Base-by-base conservation (phyloP, 2,888 invertebrate genomes). In the Periphyllus acericola region DNA sequence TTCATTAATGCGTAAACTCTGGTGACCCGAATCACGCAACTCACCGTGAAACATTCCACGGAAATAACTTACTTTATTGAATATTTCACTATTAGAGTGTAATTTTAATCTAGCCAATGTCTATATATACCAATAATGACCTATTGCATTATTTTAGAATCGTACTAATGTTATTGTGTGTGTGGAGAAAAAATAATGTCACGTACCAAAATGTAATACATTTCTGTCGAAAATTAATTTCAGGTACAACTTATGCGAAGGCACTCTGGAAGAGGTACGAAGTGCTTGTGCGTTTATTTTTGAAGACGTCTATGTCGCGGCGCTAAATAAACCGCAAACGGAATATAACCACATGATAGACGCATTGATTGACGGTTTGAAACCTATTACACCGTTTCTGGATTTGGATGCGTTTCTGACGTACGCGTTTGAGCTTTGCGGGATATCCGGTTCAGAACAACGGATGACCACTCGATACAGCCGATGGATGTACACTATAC, bases 321-420 rank as follows among this genome's bases (percentile, higher is more conserved):
- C 34, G 0, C 6, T 75, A 25, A 36, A 36, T 34, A 75, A 75
- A 25, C 75, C 75, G 21, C 75, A 40, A 9, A 4, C 34, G 0
- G 34, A 75, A 75, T 75, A 34, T 36, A 75, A 75, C 21, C 32
- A 75, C 75, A 75, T 75, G 75, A 32, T 75, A 32, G 75, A 36
- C 21, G 32, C 32, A 11, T 36, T 75, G 25, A 36, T 75, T 19
- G 40, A 75, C 6, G 75, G 75, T 25, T 6, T 75, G 21, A 75
- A 75, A 25, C 75, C 75, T 25, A 36, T 75, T 17, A 40, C 40
- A 14, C 36, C 36, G 0, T 21, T 75, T 17, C 32, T 36, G 1
- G 75, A 75, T 25, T 40, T 40, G 5, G 40, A 75, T 25, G 32
- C 36, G 5, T 75, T 75, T 36, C 19, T 75, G 40, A 36, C 32